Base-by-base conservation (phyloP, 2,888 invertebrate species). In the Andrena praecox region DNA sequence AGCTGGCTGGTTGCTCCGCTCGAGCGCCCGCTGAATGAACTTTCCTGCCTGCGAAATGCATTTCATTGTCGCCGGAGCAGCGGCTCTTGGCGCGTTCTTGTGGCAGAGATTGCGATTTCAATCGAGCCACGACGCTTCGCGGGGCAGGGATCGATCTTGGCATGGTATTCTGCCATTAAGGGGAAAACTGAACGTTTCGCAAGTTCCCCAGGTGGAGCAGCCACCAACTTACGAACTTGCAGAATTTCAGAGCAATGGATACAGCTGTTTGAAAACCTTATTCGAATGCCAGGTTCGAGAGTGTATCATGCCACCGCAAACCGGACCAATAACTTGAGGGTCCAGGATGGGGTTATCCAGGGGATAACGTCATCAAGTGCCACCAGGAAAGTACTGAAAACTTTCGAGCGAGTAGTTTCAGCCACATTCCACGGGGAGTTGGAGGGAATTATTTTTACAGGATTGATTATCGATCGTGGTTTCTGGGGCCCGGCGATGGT, bases 371-470 rank as follows among this genome's bases (percentile, higher is more conserved):
- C 60, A 67, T 77, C 68, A 56, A 56, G 27, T 10, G 20, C 27
- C 24, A 56, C 8, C 56, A 56, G 56, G 67, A 54, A 29, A 48
- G 33, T 27, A 20, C 29, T 52, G 16, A 70, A 77, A 83, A 69
- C 33, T 78, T 66, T 4, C 27, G 31, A 10, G 35, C 24, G 33
- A 70, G 77, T 73, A 77, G 69, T 69, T 73, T 66, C 62, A 6
- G 20, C 16, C 20, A n/a, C 63, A 56, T 60, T 54, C 72, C 76
- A 20, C 60, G 33, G 48, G 60, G 54, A 60, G 29, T 73, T 67
- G 59, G 54, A 12, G 48, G 42, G 62, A 77, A 77, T 80, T 75
- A 80, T 80, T 77, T 80, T 80, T 62, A 12, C 31, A 27, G 56
- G 60, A 66, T 78, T 69, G 64, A 42, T 52, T 72, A 76, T 82